Conservation (phyloP, 2,888 invertebrate species). For the Podabrus alpinus region DNA sequence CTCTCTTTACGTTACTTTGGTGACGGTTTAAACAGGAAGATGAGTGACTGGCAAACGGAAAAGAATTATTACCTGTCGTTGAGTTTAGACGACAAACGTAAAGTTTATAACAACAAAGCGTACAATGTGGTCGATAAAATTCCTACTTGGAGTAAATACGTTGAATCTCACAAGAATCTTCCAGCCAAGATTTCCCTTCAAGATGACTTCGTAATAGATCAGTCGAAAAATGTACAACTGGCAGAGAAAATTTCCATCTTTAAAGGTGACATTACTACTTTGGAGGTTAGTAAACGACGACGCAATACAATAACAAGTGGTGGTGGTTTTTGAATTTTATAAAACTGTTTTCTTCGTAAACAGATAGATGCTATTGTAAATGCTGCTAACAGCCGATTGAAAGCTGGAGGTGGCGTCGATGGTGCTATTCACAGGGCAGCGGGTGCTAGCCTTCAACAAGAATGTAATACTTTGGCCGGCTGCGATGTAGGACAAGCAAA, state of each 20-base stretch:
- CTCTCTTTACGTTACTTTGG: background rate
- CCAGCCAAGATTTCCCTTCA: conserved; percentile 49
- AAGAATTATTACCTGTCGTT: conserved; percentile 61
- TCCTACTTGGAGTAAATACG: conserved; percentile 63
- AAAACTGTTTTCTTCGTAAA: conserved; percentile 1
- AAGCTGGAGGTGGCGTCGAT: conserved; percentile 88
- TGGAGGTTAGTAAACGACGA: conserved; percentile 65
- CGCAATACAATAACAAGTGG: background rate
- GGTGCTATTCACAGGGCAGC: conserved; percentile 88
- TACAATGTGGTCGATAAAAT: conserved; percentile 57
- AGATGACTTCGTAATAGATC: conserved; percentile 52
- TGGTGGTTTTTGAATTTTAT: background rate
- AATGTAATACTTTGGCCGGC: conserved; percentile 73
- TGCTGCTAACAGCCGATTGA: conserved; percentile 78
- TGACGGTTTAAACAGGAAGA: conserved; percentile 43
- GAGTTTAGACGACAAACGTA: conserved; percentile 60
- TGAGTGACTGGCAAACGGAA: conserved; percentile 59
- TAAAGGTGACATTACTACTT: conserved; percentile 80
- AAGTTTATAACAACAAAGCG: conserved; percentile 55
- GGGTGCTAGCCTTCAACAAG: conserved; percentile 68
- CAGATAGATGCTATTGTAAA: conserved; percentile 87
- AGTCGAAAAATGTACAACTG: conserved; percentile 55
- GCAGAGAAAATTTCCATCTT: conserved; percentile 68
- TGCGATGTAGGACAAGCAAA: conserved; percentile 84
- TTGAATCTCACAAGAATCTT: conserved; percentile 40